A percentile compares a stretch with the other conserved stretches of the same genome.
These are phyloP conservation scores for Rhipidura dahli DNA, from an alignment of 2,113 vertebrate genomes.

Conservation along the genomic window DNA sequence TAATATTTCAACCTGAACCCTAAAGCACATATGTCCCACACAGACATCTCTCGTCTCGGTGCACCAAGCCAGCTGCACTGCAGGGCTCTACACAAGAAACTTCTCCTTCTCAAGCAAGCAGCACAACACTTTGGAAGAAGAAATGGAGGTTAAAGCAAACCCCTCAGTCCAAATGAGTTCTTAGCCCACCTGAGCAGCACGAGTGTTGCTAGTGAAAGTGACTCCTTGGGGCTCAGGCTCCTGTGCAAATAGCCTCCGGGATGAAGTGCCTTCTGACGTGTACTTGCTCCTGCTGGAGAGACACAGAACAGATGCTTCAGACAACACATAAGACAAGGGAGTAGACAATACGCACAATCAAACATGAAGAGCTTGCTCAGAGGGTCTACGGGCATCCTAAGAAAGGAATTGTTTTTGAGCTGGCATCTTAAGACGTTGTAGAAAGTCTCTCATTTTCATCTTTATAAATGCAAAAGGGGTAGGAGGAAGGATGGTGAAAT, in stretches of 20 bases:
- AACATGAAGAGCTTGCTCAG: neutral
- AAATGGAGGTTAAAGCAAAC: neutral
- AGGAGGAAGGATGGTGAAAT: neutral
- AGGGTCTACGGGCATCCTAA: neutral
- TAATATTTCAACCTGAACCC: neutral
- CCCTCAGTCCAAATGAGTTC: neutral
- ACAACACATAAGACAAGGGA: neutral
- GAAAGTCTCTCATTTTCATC: neutral
- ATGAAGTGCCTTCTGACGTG: neutral
- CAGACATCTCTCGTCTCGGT: neutral
- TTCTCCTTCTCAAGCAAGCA: neutral
- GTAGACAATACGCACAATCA: neutral
- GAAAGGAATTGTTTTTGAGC: neutral
- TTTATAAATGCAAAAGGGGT: neutral
- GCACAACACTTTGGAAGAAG: neutral
- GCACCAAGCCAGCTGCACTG: neutral
- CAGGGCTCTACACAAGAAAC: neutral
- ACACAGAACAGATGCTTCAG: neutral
- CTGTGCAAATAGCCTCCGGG: neutral
- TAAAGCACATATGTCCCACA: neutral
- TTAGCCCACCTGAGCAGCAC: constrained; percentile 32
- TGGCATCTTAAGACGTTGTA: neutral
- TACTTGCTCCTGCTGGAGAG: constrained; percentile 21
- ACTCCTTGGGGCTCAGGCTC: neutral
- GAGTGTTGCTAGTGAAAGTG: accelerated